Base-by-base conservation (phyloP, 2,113 vertebrate species). In the Chamaea fasciata region DNA sequence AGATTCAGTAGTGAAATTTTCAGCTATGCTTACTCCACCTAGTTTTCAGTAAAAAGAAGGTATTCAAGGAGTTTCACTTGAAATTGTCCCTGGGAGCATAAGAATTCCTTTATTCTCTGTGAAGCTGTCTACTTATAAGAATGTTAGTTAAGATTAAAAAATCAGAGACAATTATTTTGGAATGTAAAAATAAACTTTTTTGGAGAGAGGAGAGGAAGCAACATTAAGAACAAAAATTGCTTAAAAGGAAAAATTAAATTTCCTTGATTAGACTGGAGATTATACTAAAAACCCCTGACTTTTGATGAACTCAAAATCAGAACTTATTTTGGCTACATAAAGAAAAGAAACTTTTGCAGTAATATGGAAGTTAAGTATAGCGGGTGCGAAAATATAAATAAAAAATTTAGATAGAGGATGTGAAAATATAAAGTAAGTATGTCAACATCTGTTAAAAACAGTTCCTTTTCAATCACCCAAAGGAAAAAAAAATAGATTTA, bases 171-270 rank as follows among this genome's bases (percentile, higher is more conserved):
- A 80, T 46, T 2, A 8, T 75, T 46, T 71, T 52, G 8, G 13
- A 42, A 80, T 83, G 19, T n/a, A 74, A 44, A 82, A 82, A 18
- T 9, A 83, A 57, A 4, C 2, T 7, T 46, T 41, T 26, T 37
- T 21, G 3, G 2, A 37, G 2, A 9, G 13, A 27, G 6, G 4
- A 7, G 11, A 19, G 46, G 50, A 85, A 79, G 8, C 1, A 13
- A 49, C 18, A 21, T 13, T 13, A 79, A 13, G 12, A 59, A 57
- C 5, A 92, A 89, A 70, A 15, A 4, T 5, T 22, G 2, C 23
- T 85, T 52, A 63, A 83, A 81, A 83, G 15, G 5, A 27, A 71
- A 71, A 82, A 37, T 35, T 9, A 44, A 87, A 31, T 44, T 75
- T 10, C 7, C 7, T 47, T 83, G 26, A 31, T 71, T 75, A 90